Conservation (phyloP, 2,113 vertebrate genomes). For the Amblyopsis rosae region DNA sequence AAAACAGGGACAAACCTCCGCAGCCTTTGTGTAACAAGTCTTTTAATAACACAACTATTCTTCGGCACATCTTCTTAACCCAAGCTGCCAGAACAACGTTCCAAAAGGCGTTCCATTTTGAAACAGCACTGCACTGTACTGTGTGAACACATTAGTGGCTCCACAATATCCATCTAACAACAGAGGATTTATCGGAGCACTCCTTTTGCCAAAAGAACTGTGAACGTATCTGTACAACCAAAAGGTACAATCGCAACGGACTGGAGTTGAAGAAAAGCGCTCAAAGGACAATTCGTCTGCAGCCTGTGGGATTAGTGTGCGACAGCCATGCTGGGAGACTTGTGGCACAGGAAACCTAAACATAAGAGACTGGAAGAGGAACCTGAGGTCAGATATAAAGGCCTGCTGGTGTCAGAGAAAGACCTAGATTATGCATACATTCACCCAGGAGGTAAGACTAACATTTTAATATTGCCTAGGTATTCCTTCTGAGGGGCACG, state of each 20-base stretch:
- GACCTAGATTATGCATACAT: constrained; percentile 85
- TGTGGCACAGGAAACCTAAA: constrained; percentile 79
- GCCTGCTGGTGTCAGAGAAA: constrained; percentile 86
- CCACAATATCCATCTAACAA: neutral
- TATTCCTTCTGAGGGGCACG: too few species aligned
- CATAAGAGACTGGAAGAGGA: constrained; percentile 78
- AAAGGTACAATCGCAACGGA: neutral
- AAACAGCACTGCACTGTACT: too few species aligned
- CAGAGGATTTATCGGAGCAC: neutral
- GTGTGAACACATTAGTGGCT: too few species aligned
- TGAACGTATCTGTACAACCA: neutral
- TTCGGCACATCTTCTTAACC: too few species aligned
- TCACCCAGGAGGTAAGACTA: constrained; percentile 89
- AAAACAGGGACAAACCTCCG: too few species aligned
- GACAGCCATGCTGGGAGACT: constrained; percentile 66
- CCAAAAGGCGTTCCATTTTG: neutral
- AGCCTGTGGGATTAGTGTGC: constrained; percentile 12
- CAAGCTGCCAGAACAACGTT: neutral
- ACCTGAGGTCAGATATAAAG: constrained; percentile 82
- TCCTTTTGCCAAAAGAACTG: neutral
- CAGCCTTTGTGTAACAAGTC: neutral
- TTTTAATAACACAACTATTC: neutral
- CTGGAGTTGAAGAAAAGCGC: neutral
- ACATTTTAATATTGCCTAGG: neutral
- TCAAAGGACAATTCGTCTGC: neutral